Percentiles rank a stretch among this genome's conserved stretches.
Conservation (phyloP, 2,797 vertebrate genomes). For the Austrolebias charrua region DNA sequence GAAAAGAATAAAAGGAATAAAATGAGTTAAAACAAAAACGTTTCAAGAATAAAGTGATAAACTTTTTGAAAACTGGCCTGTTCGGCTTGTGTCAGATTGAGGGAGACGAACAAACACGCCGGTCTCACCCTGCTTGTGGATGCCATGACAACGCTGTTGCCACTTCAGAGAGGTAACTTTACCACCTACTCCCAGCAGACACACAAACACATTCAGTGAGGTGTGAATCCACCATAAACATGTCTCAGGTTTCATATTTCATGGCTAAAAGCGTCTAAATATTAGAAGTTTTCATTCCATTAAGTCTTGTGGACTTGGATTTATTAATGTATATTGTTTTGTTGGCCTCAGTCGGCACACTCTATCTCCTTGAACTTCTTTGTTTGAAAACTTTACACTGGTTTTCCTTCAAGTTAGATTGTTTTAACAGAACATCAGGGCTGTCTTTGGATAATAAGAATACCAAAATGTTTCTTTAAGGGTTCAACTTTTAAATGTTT, state of each 20-base stretch:
- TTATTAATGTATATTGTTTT: not conserved
- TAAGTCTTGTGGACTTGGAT: no score
- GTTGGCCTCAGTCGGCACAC: not conserved
- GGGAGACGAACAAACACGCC: not conserved
- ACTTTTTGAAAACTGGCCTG: not conserved
- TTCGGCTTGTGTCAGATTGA: conserved; percentile 1
- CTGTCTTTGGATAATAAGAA: no score
- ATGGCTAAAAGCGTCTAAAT: not conserved
- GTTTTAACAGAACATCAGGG: no score
- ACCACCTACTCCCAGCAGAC: conserved; percentile 35
- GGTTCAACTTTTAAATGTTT: no score
- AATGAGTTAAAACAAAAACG: no score
- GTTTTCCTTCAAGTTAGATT: not conserved
- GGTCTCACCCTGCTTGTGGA: conserved; percentile 30
- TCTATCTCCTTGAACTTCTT: not conserved
- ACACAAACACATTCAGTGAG: conserved; percentile 2
- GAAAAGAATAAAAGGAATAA: no score
- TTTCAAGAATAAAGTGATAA: no score
- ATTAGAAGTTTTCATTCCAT: not conserved
- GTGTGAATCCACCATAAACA: not conserved
- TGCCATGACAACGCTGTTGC: conserved; percentile 56
- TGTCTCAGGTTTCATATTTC: not conserved
- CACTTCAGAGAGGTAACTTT: conserved; percentile 54
- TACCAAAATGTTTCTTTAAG: no score
- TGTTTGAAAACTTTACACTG: not conserved